phyloP scores from a whole-genome alignment of 2,797 vertebrate species.

The Avahi laniger region DNA sequence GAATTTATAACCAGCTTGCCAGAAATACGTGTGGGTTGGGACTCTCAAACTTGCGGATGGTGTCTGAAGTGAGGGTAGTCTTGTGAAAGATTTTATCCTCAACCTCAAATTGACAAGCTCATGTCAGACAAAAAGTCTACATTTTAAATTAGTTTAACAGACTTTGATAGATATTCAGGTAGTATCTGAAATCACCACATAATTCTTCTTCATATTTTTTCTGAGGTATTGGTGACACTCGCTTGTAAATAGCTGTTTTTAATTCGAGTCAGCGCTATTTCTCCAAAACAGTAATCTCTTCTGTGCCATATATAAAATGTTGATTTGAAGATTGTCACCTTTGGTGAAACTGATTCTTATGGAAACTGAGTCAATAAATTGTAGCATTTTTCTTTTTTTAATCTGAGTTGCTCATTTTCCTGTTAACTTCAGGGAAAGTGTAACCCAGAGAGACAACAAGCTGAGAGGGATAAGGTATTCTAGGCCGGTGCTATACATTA shows the following conservation, averaged over 20 bases:
- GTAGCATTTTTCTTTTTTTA: neutral
- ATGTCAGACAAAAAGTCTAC: neutral
- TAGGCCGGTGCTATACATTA: neutral
- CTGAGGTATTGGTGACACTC: neutral
- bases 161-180: neutral
- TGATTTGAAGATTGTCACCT: neutral
- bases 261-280: neutral
- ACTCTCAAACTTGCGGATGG: neutral
- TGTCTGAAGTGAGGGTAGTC: neutral
- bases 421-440: neutral
- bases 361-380: neutral
- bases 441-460: neutral
- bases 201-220: neutral
- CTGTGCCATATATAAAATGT: neutral
- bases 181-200: neutral
- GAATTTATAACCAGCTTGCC: neutral
- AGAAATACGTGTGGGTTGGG: neutral
- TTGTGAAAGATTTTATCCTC: neutral
- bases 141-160: slow-evolving; percentile 25
- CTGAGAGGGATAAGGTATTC: neutral
- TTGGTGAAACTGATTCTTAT: neutral
- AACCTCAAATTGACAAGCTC: neutral
- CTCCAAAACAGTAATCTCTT: neutral
- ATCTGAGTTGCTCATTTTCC: neutral
- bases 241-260: neutral